These are phyloP conservation scores for Dicrurus megarhynchus DNA, from an alignment of 2,113 vertebrate genomes.

Conservation along the genomic window DNA sequence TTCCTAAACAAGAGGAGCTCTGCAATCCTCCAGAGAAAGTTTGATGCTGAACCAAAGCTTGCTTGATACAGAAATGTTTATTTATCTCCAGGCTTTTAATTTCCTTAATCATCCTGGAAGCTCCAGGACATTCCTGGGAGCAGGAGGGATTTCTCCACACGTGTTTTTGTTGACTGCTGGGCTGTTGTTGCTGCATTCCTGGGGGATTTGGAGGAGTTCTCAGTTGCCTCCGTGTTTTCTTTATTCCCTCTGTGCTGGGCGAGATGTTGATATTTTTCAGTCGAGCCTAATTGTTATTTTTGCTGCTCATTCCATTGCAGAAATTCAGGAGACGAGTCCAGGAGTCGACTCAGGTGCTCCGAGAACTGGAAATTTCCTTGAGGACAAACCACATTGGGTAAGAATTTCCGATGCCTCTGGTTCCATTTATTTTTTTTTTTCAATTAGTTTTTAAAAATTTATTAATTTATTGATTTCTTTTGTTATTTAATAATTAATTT, in stretches of 20 bases:
- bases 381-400: constrained; percentile 98
- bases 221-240: not conserved
- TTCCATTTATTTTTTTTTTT: not conserved
- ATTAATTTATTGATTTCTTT: not conserved
- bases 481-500: not conserved
- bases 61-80: not conserved
- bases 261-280: not conserved
- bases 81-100: not conserved
- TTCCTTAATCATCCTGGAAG: not conserved
- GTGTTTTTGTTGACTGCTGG: not conserved
- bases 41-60: not conserved
- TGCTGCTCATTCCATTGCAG: constrained; percentile 66
- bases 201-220: not conserved
- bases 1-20: not conserved
- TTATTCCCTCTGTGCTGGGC: not conserved
- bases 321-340: constrained; percentile 97
- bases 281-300: not conserved
- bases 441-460: not conserved
- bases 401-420: constrained; percentile 47
- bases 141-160: not conserved
- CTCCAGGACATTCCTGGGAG: not conserved
- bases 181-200: not conserved
- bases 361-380: constrained; percentile 98
- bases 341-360: constrained; percentile 94
- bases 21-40: not conserved